These are phyloP conservation scores for Arizona elegans DNA, from an alignment of 2,113 vertebrate genomes.

Conservation along the genomic window DNA sequence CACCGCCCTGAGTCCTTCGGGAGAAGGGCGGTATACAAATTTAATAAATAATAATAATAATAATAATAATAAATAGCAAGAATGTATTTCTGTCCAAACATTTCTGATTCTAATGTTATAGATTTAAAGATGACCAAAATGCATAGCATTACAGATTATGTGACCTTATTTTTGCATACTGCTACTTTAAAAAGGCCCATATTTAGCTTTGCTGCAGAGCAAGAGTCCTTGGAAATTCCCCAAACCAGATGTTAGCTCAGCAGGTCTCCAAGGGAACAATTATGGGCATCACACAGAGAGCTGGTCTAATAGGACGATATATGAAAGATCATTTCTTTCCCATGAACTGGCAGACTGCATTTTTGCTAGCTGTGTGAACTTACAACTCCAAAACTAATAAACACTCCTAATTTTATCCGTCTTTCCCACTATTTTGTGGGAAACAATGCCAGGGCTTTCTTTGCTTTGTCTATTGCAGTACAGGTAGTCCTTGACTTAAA, in stretches of 20 bases:
- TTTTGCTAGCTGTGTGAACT: conserved; percentile 30
- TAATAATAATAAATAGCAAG: neutral
- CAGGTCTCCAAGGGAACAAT: conserved; percentile 33
- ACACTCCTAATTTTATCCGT: conserved; percentile 18
- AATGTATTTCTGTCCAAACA: neutral
- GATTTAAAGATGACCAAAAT: neutral
- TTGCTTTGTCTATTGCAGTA: neutral
- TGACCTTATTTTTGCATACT: neutral
- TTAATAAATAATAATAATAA: too few species aligned
- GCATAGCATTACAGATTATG: neutral
- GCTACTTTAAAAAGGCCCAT: neutral
- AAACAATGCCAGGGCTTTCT: neutral
- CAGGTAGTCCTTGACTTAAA: neutral
- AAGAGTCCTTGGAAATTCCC: conserved; percentile 30
- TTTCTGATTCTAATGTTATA: neutral
- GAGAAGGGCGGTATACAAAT: too few species aligned
- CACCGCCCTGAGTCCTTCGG: too few species aligned
- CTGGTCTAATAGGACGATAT: conserved; percentile 27
- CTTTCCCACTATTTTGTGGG: neutral
- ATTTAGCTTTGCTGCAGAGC: conserved; percentile 29
- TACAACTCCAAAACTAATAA: conserved; percentile 34
- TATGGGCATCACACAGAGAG: conserved; percentile 42
- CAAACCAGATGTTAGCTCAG: conserved; percentile 26
- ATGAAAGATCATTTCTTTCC: conserved; percentile 42
- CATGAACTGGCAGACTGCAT: conserved; percentile 32